Conservation (phyloP, 2,888 invertebrate species). For the Orchesellides sinensis region DNA sequence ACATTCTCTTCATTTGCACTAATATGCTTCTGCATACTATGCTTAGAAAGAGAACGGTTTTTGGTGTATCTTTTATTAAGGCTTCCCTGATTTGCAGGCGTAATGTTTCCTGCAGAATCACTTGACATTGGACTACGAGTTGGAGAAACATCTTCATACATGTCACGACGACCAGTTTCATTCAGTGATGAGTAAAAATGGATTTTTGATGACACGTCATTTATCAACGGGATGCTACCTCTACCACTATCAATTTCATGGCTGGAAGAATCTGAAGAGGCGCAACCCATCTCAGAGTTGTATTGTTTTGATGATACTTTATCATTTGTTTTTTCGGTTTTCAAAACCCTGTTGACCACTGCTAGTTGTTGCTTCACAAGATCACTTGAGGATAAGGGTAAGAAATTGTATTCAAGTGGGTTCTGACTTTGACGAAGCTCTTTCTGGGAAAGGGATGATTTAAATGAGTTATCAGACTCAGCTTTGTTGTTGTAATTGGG, state of each 20-base stretch:
- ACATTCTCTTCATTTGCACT: slow-evolving; percentile 23
- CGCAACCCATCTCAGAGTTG: neutral
- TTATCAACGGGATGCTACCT: slow-evolving; percentile 33
- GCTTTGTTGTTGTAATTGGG: neutral
- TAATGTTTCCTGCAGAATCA: slow-evolving; percentile 3
- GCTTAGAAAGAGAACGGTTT: slow-evolving; percentile 30
- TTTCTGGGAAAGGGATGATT: no score
- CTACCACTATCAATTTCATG: slow-evolving; percentile 62
- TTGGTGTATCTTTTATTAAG: slow-evolving; percentile 30
- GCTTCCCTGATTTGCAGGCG: neutral
- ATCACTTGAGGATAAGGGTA: slow-evolving; percentile 52
- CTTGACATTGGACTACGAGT: slow-evolving; percentile 7
- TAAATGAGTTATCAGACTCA: neutral
- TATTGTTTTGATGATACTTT: slow-evolving; percentile 2
- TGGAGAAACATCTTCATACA: neutral
- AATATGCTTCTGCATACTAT: slow-evolving; percentile 28
- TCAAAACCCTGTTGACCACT: slow-evolving; percentile 32
- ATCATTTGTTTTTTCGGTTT: neutral
- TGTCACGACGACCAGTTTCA: neutral
- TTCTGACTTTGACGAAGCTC: neutral
- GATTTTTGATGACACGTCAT: neutral
- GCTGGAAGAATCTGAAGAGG: slow-evolving; percentile 53
- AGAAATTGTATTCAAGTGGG: slow-evolving; percentile 52
- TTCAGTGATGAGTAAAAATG: neutral
- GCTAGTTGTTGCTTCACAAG: slow-evolving; percentile 46